Evolutionary conservation across 2,888 invertebrate genomes (phyloP).

Genomic region (Calliphora vomitoria): DNA sequence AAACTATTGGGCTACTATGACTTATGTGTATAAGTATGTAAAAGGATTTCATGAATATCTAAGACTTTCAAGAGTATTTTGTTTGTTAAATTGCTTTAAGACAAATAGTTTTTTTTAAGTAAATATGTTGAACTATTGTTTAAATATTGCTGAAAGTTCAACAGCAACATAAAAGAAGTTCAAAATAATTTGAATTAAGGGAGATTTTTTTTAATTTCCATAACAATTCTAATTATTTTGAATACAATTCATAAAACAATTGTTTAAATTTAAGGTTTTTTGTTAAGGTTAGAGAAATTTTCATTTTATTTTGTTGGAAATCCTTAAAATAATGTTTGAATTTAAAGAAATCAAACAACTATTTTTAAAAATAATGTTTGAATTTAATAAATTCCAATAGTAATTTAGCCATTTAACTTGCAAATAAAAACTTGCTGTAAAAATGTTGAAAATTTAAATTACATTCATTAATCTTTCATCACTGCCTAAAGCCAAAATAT

Average conservation of each 20-base stretch:
- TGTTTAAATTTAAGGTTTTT: no score
- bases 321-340: no score
- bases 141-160: not conserved
- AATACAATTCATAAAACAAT: no score
- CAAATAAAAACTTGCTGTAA: not conserved
- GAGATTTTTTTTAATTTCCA: not conserved
- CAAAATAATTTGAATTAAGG: not conserved
- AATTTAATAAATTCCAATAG: no score
- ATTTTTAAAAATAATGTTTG: no score
- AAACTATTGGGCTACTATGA: no score
- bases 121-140: constrained; percentile 18
- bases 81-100: constrained; percentile 35
- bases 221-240: no score
- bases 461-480: constrained; percentile 30
- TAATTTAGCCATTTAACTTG: no score
- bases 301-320: no score
- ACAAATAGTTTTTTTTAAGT: not conserved
- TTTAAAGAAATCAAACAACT: no score
- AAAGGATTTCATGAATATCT: constrained; percentile 26
- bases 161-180: not conserved
- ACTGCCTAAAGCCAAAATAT: constrained; percentile 12
- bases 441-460: constrained; percentile 34
- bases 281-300: no score
- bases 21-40: no score
- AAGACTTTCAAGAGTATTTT: constrained; percentile 27